Base-by-base conservation (phyloP, 1,140 invertebrate genomes). In the Magallana gigas region DNA sequence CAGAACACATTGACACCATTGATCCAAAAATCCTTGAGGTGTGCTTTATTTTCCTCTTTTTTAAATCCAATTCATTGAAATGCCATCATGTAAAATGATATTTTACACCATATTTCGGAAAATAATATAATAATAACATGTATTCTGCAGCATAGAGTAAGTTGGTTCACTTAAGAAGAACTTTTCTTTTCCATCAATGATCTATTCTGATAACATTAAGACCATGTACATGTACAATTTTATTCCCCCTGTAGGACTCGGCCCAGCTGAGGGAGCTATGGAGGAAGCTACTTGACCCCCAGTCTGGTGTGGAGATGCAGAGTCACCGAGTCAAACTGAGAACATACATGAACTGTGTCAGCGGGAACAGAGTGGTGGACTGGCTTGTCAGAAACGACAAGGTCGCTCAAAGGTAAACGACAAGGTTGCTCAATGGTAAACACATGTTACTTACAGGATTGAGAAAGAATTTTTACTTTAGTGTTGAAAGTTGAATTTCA, bases 351-450 rank as follows among this genome's bases (percentile, higher is more conserved):
- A 96, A 96, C 88, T 97, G 97, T 92, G 96, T 97, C 91, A 93
- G 96, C 57, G 97, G 97, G 14, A 96, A 95, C 83, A 96, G 97
- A 92, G 93, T 97, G 29, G 97, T 97, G 8, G 97, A 97, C 91
- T 98, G 97, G 97, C 95, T 97, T 71, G 95, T 97, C 82, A 94
- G 95, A 85, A 96, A 97, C 91, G 96, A 97, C 91, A 97, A 97
- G 94, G 96, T 96, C 56, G 95, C 94, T 6, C 95, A 94, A 57
- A 93, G 96, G 96, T 96, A 62, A 64, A 36, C n/a, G 36, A 48
- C 36, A 48, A 48, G 36, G 36, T 48, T 0, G 36, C 36, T 5
- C 36, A 48, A 48, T 0, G 36, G 36, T 48, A 48, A 48, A 48
- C 36, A 48, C 36, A 0, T 5, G 36, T 5, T 48, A 48, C 36